Evolutionary conservation across 2,113 vertebrate species (phyloP).

Genomic region (Cyphomyrus plagiostoma): DNA sequence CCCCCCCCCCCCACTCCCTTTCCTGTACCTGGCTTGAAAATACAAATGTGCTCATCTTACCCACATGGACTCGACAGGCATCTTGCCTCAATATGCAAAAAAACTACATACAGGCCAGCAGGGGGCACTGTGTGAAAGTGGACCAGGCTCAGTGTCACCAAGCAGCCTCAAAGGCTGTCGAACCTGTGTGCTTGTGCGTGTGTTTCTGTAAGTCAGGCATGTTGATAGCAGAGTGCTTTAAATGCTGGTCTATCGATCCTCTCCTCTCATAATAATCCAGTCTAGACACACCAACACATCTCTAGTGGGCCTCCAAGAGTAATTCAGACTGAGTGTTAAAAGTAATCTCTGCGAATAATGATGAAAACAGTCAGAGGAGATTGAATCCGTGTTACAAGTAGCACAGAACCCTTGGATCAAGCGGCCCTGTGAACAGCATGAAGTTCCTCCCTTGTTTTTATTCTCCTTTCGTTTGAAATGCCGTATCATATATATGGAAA

Average conservation of each 20-base stretch:
- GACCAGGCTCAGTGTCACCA: not conserved
- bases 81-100: not conserved
- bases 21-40: not conserved
- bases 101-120: not conserved
- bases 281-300: not conserved
- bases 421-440: not conserved
- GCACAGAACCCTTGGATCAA: not conserved
- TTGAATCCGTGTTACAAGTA: not conserved
- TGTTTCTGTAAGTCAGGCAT: not conserved
- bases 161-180: not conserved
- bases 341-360: slow-evolving; percentile 21
- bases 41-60: not conserved
- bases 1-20: not conserved
- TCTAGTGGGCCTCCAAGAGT: not conserved
- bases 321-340: not conserved
- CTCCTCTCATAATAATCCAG: not conserved
- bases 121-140: not conserved
- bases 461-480: not conserved
- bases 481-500: not conserved
- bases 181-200: not conserved
- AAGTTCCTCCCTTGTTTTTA: not conserved
- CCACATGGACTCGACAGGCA: not conserved
- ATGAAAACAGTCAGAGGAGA: not conserved
- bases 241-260: not conserved
- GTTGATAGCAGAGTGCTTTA: not conserved